Evolutionary conservation across 2,888 invertebrate genomes (phyloP).

Genomic region (Morpho helenor): DNA sequence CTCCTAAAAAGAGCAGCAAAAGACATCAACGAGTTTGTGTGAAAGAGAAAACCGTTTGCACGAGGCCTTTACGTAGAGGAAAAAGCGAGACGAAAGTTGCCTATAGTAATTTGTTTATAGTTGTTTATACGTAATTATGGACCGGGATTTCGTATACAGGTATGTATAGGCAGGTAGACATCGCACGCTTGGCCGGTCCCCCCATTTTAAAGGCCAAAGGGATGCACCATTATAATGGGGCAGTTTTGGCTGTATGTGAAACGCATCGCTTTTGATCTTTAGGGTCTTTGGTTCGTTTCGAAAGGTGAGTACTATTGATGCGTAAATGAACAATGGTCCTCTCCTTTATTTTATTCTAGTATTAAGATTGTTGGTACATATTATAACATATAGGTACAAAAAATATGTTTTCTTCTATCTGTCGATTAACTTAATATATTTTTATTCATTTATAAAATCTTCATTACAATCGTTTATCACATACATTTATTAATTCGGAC

Average conservation of each 20-base stretch:
- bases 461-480: no score
- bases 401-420: neutral
- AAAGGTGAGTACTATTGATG: conserved; percentile 62
- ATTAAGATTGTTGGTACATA: no score
- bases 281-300: conserved; percentile 54
- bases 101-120: conserved; percentile 56
- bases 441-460: no score
- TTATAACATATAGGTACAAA: no score
- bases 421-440: neutral
- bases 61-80: conserved; percentile 41
- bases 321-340: conserved; percentile 34
- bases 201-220: conserved; percentile 62
- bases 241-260: conserved; percentile 50
- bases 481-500: no score
- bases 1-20: conserved; percentile 52
- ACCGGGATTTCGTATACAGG: conserved; percentile 68
- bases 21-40: conserved; percentile 68
- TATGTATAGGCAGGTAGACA: conserved; percentile 58
- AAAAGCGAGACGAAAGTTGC: conserved; percentile 55
- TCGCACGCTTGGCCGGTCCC: conserved; percentile 69
- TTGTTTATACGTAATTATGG: conserved; percentile 58
- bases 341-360: neutral
- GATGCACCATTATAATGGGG: conserved; percentile 53
- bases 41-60: conserved; percentile 40
- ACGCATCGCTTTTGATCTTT: conserved; percentile 46